phyloP scores from a whole-genome alignment of 1,140 invertebrate species.

The Bombus turneri region DNA sequence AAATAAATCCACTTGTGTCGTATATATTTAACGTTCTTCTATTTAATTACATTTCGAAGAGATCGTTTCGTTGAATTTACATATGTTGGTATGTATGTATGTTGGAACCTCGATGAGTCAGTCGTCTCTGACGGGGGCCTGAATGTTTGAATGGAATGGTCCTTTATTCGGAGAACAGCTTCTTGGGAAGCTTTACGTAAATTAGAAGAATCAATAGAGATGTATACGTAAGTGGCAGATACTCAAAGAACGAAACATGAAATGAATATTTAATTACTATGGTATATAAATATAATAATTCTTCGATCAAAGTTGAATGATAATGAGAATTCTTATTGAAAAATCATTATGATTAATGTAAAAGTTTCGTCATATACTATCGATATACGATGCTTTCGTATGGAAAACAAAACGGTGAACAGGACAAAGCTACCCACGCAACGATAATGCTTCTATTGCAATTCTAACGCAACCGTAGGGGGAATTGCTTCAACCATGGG shows the following conservation, averaged over 20 bases:
- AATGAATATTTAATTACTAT: no score
- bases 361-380: neutral
- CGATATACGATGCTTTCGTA: neutral
- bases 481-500: conserved; percentile 42
- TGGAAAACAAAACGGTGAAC: conserved; percentile 58
- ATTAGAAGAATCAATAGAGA: neutral
- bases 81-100: no score
- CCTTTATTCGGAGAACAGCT: no score
- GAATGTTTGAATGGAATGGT: neutral
- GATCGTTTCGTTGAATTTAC: neutral
- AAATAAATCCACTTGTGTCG: no score
- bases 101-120: neutral
- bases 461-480: conserved; percentile 7
- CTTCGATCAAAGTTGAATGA: neutral
- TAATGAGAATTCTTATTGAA: no score
- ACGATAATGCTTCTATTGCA: conserved; percentile 39
- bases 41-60: neutral
- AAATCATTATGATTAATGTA: no score
- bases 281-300: neutral
- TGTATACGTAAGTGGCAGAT: neutral
- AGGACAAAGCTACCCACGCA: conserved; percentile 9
- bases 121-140: neutral
- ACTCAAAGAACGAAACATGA: no score
- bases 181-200: neutral
- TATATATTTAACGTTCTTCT: no score